Evolutionary conservation across 2,888 invertebrate species (phyloP), one percentile per base, ranked within the genome.

Genomic region (Aleiodes leptofemur): DNA sequence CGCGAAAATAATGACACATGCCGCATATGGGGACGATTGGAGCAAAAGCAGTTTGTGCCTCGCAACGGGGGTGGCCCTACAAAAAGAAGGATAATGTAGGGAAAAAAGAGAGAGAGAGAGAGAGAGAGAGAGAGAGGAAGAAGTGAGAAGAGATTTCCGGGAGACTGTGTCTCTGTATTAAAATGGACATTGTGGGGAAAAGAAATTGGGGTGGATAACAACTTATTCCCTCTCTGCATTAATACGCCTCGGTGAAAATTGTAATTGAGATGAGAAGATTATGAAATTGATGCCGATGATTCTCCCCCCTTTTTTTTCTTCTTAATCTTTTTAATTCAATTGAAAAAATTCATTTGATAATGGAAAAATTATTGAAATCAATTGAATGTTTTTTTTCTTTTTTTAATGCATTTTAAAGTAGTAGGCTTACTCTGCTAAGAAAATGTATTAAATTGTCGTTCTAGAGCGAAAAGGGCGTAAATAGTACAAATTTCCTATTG

Each of bases 1-100:
- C 80, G 83, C 83, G 81, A 85, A 86, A 86, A 85, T 86, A 87
- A 87, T 86, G 86, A 86, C 83, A 81, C 82, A 72, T 76, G 76
- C 74, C 75, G 71, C 74, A 74, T 74, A 69, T 70, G 77, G 70
- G 71, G 66, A 61, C 34, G 11, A 48, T 7, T 43, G n/a, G 57
- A 71, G 23, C 23, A 48, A 13, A 48, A 71, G 23, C 23, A 48
- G 13, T 48, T 7, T 64, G 13, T 16, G 38, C 0, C n/a, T 71
- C 43, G 43, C 57, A 23, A 8, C 11, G 59, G 31, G 71, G 71
- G 71, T 50, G 57, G 48, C 23, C 69, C 23, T 55, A 31, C 34
- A 34, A 48, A 66, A 5, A 23, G 66, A 9, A 29, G 31, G 29
- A 68, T 48, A 29, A 68, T 48, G 29, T 16, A 59, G 34, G 2